Evolutionary conservation across 1,140 invertebrate species (phyloP).

Genomic region (Drosophila kanapiae): DNA sequence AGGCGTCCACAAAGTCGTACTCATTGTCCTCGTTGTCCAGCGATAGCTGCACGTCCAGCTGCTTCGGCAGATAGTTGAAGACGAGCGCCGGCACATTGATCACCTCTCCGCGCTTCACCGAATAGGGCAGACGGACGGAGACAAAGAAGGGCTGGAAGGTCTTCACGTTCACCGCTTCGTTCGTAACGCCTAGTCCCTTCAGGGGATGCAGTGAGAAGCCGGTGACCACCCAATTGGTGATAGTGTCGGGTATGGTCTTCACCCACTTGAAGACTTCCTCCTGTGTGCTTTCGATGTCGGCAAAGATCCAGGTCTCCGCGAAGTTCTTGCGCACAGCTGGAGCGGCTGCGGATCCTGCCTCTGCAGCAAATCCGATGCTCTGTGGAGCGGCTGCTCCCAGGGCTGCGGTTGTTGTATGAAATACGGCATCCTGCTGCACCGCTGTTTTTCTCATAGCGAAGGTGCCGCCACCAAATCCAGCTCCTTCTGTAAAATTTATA

Average conservation of each 20-base stretch:
- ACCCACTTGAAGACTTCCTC: slow-evolving; percentile 83
- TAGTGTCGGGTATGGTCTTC: slow-evolving; percentile 91
- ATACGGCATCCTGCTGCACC: neutral
- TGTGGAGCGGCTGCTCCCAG: neutral
- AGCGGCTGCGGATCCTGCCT: neutral
- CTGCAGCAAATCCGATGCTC: neutral
- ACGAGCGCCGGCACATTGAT: slow-evolving; percentile 79
- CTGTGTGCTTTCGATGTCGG: slow-evolving; percentile 69
- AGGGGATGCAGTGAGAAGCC: slow-evolving; percentile 95
- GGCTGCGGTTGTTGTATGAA: slow-evolving; percentile 1
- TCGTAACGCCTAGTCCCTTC: slow-evolving; percentile 93
- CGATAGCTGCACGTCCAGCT: slow-evolving; percentile 92
- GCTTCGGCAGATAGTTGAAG: slow-evolving; percentile 86
- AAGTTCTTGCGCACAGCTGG: slow-evolving; percentile 70
- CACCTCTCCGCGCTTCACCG: slow-evolving; percentile 90
- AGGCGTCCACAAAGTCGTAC: slow-evolving; percentile 91
- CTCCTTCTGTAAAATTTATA: slow-evolving; percentile 22
- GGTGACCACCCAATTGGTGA: slow-evolving; percentile 96
- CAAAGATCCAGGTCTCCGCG: slow-evolving; percentile 81
- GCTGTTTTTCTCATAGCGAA: slow-evolving; percentile 54
- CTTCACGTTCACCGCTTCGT: slow-evolving; percentile 90
- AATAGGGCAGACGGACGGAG: slow-evolving; percentile 92
- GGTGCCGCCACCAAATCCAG: neutral
- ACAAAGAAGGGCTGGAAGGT: slow-evolving; percentile 96
- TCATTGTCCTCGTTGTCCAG: slow-evolving; percentile 92